Conservation (phyloP, 2,113 vertebrate genomes). For the Rostratula benghalensis region DNA sequence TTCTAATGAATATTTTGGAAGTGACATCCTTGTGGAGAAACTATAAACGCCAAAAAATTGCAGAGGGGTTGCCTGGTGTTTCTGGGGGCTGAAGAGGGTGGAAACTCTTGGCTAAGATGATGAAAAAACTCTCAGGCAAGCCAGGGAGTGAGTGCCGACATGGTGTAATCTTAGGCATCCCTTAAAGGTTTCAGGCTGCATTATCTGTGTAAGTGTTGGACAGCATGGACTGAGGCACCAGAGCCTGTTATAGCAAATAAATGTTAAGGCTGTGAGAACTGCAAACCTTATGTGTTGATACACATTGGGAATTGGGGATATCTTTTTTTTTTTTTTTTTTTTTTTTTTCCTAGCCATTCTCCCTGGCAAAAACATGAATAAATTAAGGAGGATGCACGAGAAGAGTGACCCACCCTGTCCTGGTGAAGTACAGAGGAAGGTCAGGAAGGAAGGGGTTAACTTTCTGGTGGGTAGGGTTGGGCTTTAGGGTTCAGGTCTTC, state of each 20-base stretch:
- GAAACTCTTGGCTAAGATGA: constrained; percentile 26
- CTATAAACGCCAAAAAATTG: constrained; percentile 57
- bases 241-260: background rate
- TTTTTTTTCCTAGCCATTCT: background rate
- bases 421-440: background rate
- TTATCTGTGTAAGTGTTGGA: constrained; percentile 13
- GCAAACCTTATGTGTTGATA: background rate
- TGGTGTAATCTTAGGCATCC: constrained; percentile 40
- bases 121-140: constrained; percentile 44
- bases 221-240: background rate
- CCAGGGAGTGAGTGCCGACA: constrained; percentile 10
- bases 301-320: background rate
- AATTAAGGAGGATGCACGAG: background rate
- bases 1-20: constrained; percentile 59
- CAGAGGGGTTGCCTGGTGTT: constrained; percentile 3
- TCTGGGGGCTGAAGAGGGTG: constrained; percentile 10
- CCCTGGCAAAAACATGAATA: background rate
- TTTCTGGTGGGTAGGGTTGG: background rate
- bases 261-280: background rate
- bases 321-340: background rate
- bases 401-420: background rate
- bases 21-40: background rate
- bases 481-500: background rate
- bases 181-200: constrained; percentile 24
- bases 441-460: background rate